Base-by-base conservation (phyloP, 2,797 vertebrate genomes). In the Molossus alvarezi region DNA sequence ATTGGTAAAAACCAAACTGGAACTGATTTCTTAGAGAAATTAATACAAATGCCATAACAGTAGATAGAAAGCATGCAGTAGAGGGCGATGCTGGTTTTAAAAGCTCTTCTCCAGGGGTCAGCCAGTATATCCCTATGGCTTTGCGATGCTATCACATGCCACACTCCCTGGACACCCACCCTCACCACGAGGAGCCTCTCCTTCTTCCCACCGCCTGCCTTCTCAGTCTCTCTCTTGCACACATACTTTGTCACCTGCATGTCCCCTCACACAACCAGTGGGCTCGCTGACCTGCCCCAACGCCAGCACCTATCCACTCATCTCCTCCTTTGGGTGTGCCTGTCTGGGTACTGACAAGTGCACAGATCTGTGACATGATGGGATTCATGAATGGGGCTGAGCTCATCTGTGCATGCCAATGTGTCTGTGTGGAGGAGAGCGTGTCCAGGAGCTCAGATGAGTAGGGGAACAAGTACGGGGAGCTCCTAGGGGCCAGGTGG, bases 1-100 rank as follows among this genome's bases (percentile, higher is more conserved):
- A 85, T 85, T 82, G 94, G 90, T 89, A 90, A 95, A 97, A 96
- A 89, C 88, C 92, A 96, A 97, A 97, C 73, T 75, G 76, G 82
- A 88, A 80, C 81, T 29, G 72, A 96, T 92, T 95, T 93, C 90
- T 94, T 91, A 90, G 62, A 85, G 91, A 93, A 96, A 79, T 45
- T 75, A 96, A 75, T 62, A 91, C 29, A 48, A 62, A 85, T 90
- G 33, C 67, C 45, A 11, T 64, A 94, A 69, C 80, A 65, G 81
- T 37, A 85, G 89, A 29, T 48, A 77, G 51, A 92, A 91, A 93
- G 37, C 57, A 9, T 92, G 92, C 87, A 90, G 90, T 82, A 94
- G 90, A 95, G 90, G 88, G 90, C 10, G 6, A 55, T 14, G n/a
- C 85, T 86, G 90, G 53, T 90, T 90, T 95, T 67, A 10, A 95